Evolutionary conservation across 2,888 invertebrate genomes (phyloP).

Genomic region (Cosmorhoe ocellata): DNA sequence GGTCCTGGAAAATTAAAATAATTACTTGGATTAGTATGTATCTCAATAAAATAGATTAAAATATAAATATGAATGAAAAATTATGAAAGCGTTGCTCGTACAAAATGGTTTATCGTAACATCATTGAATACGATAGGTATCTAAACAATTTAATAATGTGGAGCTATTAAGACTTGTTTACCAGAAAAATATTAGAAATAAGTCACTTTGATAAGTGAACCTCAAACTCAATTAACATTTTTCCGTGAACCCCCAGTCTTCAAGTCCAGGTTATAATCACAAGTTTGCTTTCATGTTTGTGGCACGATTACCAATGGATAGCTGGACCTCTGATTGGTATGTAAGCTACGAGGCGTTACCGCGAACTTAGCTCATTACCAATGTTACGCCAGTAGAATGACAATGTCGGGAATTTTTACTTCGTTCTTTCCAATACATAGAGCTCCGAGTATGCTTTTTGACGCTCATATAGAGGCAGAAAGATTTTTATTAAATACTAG

Average conservation of each 20-base stretch:
- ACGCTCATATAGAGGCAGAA: constrained; percentile 4
- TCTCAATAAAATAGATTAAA: no score
- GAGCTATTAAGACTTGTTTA: no score
- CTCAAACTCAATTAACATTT: no score
- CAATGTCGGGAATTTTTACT: constrained; percentile 76
- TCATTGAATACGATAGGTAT: no score
- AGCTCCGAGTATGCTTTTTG: background rate
- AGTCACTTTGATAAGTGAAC: no score
- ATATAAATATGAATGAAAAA: no score
- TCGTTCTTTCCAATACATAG: constrained; percentile 53
- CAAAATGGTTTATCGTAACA: no score
- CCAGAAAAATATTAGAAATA: no score
- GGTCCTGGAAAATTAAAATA: no score
- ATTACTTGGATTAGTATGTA: no score
- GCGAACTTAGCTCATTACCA: constrained; percentile 81
- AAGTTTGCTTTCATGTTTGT: constrained; percentile 67
- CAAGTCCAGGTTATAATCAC: constrained; percentile 50
- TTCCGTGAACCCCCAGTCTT: background rate
- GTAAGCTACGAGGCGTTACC: constrained; percentile 78
- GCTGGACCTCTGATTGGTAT: constrained; percentile 70
- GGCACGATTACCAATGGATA: constrained; percentile 68
- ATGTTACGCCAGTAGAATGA: constrained; percentile 69
- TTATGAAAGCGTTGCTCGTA: no score
- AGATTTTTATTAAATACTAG: no score
- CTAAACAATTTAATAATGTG: background rate